Base-by-base conservation (phyloP, 1,140 invertebrate species). In the Oryctes rhinoceros region DNA sequence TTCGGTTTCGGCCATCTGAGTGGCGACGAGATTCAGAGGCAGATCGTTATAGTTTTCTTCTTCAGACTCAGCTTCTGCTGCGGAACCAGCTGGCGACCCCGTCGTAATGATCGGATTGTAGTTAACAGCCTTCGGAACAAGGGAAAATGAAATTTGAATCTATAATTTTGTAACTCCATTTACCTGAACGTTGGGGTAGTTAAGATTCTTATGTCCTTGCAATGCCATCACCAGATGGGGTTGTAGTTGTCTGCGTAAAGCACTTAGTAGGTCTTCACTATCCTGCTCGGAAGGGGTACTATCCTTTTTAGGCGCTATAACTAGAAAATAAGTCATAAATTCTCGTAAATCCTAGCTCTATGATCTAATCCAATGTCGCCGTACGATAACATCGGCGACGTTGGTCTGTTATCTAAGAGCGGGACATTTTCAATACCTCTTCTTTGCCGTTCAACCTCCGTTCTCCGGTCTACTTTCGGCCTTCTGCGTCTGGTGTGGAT, bases 401-500 rank as follows among this genome's bases (percentile, higher is more conserved):
- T 30, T 30, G 2, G 24, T 1, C 24, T 30, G 2, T n/a, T n/a
- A 30, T 30, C 24, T 30, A 30, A 30, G 24, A 30, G 24, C 24
- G 2, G 24, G 24, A 30, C 0, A 30, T 30, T 30, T 30, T 30
- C 24, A 30, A 30, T 53, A 59, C 53, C 53, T 59, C 53, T 59
- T 78, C 77, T 78, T 35, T 78, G 48, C 7, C 49, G n/a, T 59
- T 75, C 81, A 4, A 35, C 77, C 35, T 78, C 77, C 49, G 77
- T 9, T 59, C 47, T 49, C 18, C 77, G 77, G 7, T 53, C 77
- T 5, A 78, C 92, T 91, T 84, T 94, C 4, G 96, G 96, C 86
- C 97, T 93, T 83, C 98, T 92, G 88, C 98, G 95, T 81, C 98
- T 90, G 18, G 97, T 99, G 88, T 99, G 97, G 86, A 99, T 99